These are phyloP conservation scores for Hirtodrosophila trivittata DNA, from an alignment of 2,888 invertebrate species.

Conservation along the genomic window DNA sequence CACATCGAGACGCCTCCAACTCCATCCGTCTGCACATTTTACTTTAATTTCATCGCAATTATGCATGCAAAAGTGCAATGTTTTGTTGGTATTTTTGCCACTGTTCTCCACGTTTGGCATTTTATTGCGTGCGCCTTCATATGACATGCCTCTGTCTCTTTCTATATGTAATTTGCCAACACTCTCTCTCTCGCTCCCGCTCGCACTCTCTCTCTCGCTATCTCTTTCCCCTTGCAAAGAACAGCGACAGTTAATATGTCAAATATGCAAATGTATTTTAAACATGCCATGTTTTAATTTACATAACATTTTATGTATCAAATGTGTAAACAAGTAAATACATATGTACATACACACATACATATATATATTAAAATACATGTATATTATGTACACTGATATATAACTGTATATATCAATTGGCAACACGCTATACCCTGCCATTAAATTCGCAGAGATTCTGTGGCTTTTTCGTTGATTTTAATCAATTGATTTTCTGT, in stretches of 20 bases:
- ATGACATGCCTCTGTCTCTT: conserved; percentile 9
- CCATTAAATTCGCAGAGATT: not conserved
- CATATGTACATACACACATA: not conserved
- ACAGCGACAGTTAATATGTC: conserved; percentile 65
- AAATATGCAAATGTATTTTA: conserved; percentile 62
- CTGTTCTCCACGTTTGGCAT: conserved; percentile 50
- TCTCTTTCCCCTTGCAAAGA: conserved; percentile 6
- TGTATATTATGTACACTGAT: conserved; percentile 5
- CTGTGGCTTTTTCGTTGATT: too few species aligned
- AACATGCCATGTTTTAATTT: conserved; percentile 36
- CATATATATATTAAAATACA: conserved; percentile 9
- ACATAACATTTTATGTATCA: conserved; percentile 20
- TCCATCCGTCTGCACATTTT: conserved; percentile 53
- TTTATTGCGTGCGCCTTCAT: conserved; percentile 64
- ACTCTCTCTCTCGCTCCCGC: conserved; percentile 1
- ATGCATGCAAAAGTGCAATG: conserved; percentile 77
- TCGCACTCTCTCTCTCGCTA: not conserved
- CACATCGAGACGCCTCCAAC: not conserved
- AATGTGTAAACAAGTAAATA: conserved; percentile 11
- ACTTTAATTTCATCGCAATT: conserved; percentile 75
- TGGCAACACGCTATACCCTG: too few species aligned
- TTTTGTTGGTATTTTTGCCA: conserved; percentile 59
- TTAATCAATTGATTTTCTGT: too few species aligned
- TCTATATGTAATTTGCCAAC: not conserved
- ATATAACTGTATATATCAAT: too few species aligned